Base-by-base conservation (phyloP, 2,797 vertebrate genomes). In the Lateolabrax maculatus region DNA sequence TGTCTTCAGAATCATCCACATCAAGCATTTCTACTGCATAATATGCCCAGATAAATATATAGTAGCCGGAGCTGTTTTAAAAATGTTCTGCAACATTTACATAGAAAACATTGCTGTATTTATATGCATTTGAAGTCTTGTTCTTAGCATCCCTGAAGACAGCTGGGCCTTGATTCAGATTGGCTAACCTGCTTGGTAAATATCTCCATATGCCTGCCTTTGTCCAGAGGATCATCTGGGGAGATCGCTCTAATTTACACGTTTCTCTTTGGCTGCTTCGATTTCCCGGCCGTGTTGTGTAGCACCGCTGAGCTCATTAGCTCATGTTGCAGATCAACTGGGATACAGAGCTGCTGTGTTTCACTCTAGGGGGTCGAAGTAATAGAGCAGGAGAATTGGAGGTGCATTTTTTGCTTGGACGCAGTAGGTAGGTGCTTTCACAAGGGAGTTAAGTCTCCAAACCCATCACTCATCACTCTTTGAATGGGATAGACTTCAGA, bases 261-360 rank as follows among this genome's bases (percentile, higher is more conserved):
- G 4, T 89, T 80, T 80, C 71, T 81, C 81, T 76, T 37, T 31
- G 48, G 71, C 84, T 79, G 68, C 63, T 91, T 93, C 77, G 87
- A 92, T 94, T 91, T 92, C 81, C 83, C 64, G 36, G 61, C 76
- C 53, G 73, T 85, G 88, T 67, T 91, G 80, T 80, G 56, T 52
- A 19, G 73, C 36, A 71, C 73, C 61, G 53, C 89, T 58, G 83
- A 87, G 90, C 90, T 94, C 91, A 95, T 95, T 95, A 95, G 81
- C 87, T 84, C 72, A 23, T 87, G 86, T 86, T 80, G 89, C 92
- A 86, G 88, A 93, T 94, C 88, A 90, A 71, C 75, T 61, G 78
- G 87, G 85, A 89, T 87, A 70, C 56, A 19, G 44, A 67, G 80
- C 75, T 48, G 66, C 78, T 66, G 74, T 75, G 84, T 80, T 90